Evolutionary conservation across 1,140 invertebrate species (phyloP).

Genomic region (Drosophila oshimai): DNA sequence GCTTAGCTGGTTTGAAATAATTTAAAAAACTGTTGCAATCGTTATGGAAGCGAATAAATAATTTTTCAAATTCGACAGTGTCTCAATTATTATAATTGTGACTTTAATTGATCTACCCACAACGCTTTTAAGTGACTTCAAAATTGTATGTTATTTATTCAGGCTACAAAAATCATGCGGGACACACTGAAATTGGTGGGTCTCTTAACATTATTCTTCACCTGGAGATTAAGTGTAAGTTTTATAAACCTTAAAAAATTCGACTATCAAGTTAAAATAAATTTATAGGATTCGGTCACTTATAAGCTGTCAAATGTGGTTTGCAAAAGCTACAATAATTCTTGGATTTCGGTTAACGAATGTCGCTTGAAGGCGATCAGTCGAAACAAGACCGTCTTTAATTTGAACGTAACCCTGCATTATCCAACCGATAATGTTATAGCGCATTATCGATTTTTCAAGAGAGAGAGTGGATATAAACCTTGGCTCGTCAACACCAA

Average conservation of each 20-base stretch:
- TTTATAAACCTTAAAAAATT: too few species aligned
- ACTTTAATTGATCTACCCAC: too few species aligned
- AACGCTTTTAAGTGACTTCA: too few species aligned
- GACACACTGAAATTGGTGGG: background rate
- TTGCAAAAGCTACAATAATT: background rate
- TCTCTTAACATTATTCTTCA: background rate
- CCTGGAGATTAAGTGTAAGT: slow-evolving; percentile 1
- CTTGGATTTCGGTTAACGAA: slow-evolving; percentile 12
- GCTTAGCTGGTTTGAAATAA: too few species aligned
- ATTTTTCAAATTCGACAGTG: too few species aligned
- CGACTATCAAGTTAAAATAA: background rate
- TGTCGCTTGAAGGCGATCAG: slow-evolving; percentile 14
- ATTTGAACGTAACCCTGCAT: slow-evolving; percentile 3
- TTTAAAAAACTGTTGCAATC: too few species aligned
- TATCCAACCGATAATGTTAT: background rate
- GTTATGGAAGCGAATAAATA: too few species aligned
- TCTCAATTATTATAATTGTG: too few species aligned
- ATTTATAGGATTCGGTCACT: background rate
- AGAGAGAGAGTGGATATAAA: slow-evolving; percentile 4
- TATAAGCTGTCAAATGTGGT: slow-evolving; percentile 3
- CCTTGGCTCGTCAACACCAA: background rate
- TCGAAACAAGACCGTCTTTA: background rate
- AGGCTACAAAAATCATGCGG: background rate
- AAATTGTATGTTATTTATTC: too few species aligned
- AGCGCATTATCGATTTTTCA: background rate